Evolutionary conservation across 2,888 invertebrate genomes (phyloP).

Genomic region (Lochmaea capreae): DNA sequence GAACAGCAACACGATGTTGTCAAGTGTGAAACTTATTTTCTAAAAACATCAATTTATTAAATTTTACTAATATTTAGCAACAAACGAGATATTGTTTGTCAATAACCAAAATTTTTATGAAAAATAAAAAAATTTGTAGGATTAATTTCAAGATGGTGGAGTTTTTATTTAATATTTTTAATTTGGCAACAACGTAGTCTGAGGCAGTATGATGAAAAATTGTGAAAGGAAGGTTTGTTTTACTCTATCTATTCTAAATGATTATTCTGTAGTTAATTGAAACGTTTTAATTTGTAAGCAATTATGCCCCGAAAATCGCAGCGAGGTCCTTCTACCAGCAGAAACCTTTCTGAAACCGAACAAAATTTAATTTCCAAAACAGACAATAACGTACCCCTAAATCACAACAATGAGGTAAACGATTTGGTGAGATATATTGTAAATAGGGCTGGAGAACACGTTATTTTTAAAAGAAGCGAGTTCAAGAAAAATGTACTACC

Average conservation of each 20-base stretch:
- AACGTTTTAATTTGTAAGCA: background rate
- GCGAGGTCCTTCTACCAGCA: background rate
- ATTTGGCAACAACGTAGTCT: background rate
- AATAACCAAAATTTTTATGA: too few species aligned
- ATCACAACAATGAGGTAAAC: conserved; percentile 48
- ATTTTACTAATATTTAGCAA: too few species aligned
- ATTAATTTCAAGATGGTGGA: too few species aligned
- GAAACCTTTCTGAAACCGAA: conserved; percentile 30
- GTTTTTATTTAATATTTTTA: too few species aligned
- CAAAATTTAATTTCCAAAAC: conserved; percentile 36
- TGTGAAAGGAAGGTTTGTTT: too few species aligned
- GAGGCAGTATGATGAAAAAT: background rate
- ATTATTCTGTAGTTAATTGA: background rate
- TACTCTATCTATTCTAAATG: background rate
- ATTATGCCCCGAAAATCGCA: conserved; percentile 5
- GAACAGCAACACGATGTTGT: conserved; percentile 2
- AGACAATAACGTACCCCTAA: conserved; percentile 1
- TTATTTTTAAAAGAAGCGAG: conserved; percentile 50
- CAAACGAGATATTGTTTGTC: too few species aligned
- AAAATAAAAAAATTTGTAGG: too few species aligned
- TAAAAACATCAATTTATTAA: background rate
- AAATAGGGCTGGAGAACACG: conserved; percentile 50
- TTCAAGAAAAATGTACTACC: conserved; percentile 50
- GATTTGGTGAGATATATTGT: conserved; percentile 55
- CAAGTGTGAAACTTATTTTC: background rate